Conservation (phyloP, 2,113 vertebrate species). For the Zapus hudsonius region DNA sequence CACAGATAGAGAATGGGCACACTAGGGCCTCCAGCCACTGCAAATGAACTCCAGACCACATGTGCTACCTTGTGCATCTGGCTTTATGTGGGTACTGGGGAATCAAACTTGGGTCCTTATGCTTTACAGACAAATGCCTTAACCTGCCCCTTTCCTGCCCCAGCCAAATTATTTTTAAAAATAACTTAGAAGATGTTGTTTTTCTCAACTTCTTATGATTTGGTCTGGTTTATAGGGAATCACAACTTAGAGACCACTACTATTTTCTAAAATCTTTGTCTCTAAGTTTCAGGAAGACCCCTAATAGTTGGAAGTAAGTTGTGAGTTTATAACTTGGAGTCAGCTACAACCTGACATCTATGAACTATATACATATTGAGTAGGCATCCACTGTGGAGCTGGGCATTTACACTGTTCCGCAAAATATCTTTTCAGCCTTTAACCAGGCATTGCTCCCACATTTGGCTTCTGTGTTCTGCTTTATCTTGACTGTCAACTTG, state of each 20-base stretch:
- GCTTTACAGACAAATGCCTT: too few species aligned
- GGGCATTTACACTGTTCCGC: background rate
- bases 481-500: background rate
- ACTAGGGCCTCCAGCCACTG: too few species aligned
- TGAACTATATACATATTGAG: background rate
- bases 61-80: too few species aligned
- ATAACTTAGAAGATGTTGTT: background rate
- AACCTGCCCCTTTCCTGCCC: too few species aligned
- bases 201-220: slow-evolving; percentile 17
- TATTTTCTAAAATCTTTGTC: slow-evolving; percentile 20
- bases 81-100: too few species aligned
- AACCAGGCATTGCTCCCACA: background rate
- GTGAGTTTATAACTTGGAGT: slow-evolving; percentile 6
- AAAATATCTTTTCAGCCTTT: background rate
- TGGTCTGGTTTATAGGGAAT: slow-evolving; percentile 40
- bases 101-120: too few species aligned
- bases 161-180: background rate
- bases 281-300: background rate
- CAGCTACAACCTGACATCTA: background rate
- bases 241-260: background rate
- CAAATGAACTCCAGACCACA: too few species aligned
- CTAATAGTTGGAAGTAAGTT: background rate
- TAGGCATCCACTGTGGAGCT: background rate
- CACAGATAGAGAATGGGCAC: too few species aligned
- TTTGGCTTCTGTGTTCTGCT: background rate